Conservation (phyloP, 2,797 vertebrate genomes). For the Liasis olivaceus region DNA sequence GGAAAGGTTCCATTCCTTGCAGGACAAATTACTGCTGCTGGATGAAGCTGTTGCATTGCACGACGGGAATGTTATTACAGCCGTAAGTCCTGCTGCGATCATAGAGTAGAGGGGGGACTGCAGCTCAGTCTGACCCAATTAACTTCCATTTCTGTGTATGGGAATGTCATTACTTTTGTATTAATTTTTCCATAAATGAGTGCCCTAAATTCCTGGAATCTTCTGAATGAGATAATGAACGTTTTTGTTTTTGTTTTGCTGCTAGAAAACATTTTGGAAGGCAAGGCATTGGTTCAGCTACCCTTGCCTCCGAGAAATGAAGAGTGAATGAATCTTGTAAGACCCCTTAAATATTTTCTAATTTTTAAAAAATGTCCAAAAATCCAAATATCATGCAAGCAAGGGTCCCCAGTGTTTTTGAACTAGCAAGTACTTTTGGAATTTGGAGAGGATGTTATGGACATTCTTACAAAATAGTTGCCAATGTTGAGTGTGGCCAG, state of each 20-base stretch:
- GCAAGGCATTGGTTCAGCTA: background rate
- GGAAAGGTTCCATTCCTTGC: constrained; percentile 91
- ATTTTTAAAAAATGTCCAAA: background rate
- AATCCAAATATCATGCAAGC: background rate
- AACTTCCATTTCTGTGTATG: background rate
- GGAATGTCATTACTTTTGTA: background rate
- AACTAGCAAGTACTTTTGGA: background rate
- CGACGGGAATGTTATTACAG: constrained; percentile 94
- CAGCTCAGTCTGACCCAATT: background rate
- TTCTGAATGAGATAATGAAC: background rate
- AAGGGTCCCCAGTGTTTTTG: background rate
- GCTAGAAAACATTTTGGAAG: background rate
- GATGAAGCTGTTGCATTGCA: constrained; percentile 84
- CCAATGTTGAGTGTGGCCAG: background rate
- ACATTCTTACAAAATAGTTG: background rate
- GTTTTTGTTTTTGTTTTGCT: background rate
- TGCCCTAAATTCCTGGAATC: background rate
- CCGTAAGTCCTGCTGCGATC: constrained; percentile 73
- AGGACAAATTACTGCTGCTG: constrained; percentile 89
- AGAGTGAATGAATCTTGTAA: background rate
- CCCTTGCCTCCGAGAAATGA: constrained; percentile 23
- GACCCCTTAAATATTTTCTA: background rate
- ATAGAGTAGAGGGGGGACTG: background rate
- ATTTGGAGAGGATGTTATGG: background rate
- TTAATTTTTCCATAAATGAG: background rate